Evolutionary conservation across 2,888 invertebrate genomes (phyloP).

Genomic region (Stenurella melanura): DNA sequence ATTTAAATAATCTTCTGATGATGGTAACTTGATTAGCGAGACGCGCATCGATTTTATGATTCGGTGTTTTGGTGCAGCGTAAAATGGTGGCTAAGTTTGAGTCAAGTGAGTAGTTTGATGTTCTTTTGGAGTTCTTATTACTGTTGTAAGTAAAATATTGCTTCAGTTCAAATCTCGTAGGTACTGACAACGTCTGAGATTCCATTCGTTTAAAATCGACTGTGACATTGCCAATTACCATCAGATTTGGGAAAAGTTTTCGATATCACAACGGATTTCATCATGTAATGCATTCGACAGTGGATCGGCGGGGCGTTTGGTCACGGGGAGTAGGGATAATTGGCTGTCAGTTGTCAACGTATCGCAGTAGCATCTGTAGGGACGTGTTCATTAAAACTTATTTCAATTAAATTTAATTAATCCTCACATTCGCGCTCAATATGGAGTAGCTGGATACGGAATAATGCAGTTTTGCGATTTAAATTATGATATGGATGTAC

Average conservation of each 20-base stretch:
- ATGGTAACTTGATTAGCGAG: no score
- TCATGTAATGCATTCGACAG: constrained; percentile 37
- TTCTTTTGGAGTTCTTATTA: no score
- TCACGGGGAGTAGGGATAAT: constrained; percentile 61
- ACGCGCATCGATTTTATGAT: no score
- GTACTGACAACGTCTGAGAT: background rate
- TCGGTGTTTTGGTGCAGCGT: no score
- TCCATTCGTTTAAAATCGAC: background rate
- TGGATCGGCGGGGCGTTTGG: constrained; percentile 30
- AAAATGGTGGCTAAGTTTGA: no score
- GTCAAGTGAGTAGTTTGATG: no score
- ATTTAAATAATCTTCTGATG: no score
- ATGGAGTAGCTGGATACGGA: constrained; percentile 11
- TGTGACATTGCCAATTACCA: constrained; percentile 30
- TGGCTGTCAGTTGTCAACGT: constrained; percentile 69
- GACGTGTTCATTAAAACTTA: constrained; percentile 72
- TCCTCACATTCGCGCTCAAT: constrained; percentile 51
- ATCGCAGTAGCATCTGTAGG: constrained; percentile 59
- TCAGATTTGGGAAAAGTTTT: constrained; percentile 36
- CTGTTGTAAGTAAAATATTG: no score
- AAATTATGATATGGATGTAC: constrained; percentile 5
- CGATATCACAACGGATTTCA: constrained; percentile 19
- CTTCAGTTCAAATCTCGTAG: no score
- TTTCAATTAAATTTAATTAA: constrained; percentile 71
- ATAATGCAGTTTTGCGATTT: constrained; percentile 1